phyloP scores from a whole-genome alignment of 64 coral and sea anemone genomes.

The Dendronephthya gigantea region DNA sequence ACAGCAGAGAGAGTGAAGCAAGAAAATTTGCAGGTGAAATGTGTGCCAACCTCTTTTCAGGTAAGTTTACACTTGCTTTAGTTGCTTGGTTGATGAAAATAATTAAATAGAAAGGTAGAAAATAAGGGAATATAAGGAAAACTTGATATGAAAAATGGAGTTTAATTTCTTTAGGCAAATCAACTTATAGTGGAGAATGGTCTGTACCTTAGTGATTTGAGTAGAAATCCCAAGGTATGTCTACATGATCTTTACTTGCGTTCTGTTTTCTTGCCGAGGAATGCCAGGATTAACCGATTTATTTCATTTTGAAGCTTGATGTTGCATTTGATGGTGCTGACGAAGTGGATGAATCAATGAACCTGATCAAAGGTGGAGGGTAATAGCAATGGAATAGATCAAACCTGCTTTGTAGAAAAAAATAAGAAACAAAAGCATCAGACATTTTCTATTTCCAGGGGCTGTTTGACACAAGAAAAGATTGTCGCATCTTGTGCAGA shows the following conservation, averaged over 20 bases:
- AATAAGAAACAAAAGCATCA: background rate
- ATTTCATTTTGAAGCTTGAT: constrained; percentile 50
- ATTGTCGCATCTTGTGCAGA: constrained; percentile 98
- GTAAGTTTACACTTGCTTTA: background rate
- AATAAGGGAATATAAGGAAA: no score
- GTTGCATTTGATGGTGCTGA: constrained; percentile 95
- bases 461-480: constrained; percentile 97
- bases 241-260: no score
- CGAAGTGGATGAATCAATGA: constrained; percentile 60
- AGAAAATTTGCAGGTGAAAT: constrained; percentile 57
- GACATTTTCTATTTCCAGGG: constrained; percentile 29
- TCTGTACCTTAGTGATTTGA: constrained; percentile 61
- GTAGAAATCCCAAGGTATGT: constrained; percentile 60
- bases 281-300: background rate
- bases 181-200: constrained; percentile 74
- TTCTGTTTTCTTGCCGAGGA: background rate
- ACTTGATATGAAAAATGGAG: no score
- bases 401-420: background rate
- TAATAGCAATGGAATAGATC: background rate
- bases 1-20: constrained; percentile 70
- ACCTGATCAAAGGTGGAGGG: constrained; percentile 92
- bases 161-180: constrained; percentile 55
- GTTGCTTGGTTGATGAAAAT: background rate
- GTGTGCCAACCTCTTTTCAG: constrained; percentile 93
- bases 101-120: background rate